Conservation (phyloP, 2,888 invertebrate species). For the Prosopocoilus inquinatus region DNA sequence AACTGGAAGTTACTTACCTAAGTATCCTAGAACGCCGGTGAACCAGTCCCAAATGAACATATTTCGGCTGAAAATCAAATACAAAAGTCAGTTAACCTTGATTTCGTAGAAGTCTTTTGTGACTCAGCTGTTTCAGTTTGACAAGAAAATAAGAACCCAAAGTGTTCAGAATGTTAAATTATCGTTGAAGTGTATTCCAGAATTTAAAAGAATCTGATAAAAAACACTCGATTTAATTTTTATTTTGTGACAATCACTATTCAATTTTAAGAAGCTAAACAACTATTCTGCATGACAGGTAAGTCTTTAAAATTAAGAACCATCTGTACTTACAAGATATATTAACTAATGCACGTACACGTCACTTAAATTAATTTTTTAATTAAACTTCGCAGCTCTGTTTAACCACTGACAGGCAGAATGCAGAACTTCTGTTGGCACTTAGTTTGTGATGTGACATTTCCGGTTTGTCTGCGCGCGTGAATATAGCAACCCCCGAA, state of each 20-base stretch:
- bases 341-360: too few relatives aligned
- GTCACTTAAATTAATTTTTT: too few relatives aligned
- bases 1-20: conserved; percentile 65
- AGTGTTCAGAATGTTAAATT: conserved; percentile 10
- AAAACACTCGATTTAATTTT: conserved; percentile 10
- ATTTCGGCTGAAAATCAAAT: conserved; percentile 34
- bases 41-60: conserved; percentile 98
- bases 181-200: not conserved
- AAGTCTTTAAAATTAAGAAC: too few relatives aligned
- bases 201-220: not conserved
- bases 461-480: conserved; percentile 23
- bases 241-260: conserved; percentile 8
- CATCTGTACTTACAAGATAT: too few relatives aligned
- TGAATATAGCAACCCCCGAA: not conserved
- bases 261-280: not conserved
- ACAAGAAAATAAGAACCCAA: not conserved
- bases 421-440: conserved; percentile 35
- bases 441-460: conserved; percentile 41
- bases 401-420: conserved; percentile 10
- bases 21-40: conserved; percentile 88
- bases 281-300: too few relatives aligned
- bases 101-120: conserved; percentile 20
- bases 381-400: too few relatives aligned
- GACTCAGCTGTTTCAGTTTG: conserved; percentile 29
- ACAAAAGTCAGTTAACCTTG: conserved; percentile 30